Conservation (phyloP, 2,888 invertebrate genomes). For the Epistrophella euchroma region DNA sequence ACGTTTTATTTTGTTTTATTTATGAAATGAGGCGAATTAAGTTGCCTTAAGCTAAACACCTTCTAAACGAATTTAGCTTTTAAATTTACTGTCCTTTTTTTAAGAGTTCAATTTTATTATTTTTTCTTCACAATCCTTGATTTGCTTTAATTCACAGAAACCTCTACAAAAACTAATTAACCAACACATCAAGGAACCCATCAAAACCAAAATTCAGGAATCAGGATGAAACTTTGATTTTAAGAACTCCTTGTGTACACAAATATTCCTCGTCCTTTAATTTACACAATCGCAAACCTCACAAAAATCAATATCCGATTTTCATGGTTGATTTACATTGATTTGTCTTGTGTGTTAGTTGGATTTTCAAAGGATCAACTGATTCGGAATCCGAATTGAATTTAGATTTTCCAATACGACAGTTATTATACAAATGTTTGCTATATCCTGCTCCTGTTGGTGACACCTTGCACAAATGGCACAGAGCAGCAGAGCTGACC, state of each 20-base stretch:
- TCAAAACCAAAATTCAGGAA: slow-evolving; percentile 39
- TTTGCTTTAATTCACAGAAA: neutral
- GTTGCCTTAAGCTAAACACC: neutral
- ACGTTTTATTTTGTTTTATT: too few species aligned
- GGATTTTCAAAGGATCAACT: slow-evolving; percentile 49
- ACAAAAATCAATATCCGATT: slow-evolving; percentile 68
- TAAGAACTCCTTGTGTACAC: neutral
- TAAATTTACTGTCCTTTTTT: neutral
- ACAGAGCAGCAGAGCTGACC: slow-evolving; percentile 32
- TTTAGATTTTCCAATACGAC: slow-evolving; percentile 58
- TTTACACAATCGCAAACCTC: slow-evolving; percentile 27
- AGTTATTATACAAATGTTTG: slow-evolving; percentile 33
- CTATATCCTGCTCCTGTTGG: slow-evolving; percentile 24
- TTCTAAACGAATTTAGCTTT: neutral
- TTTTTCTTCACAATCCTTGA: neutral
- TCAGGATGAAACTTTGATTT: slow-evolving; percentile 8
- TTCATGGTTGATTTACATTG: slow-evolving; percentile 64
- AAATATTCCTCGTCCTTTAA: slow-evolving; percentile 6
- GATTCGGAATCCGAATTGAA: slow-evolving; percentile 52
- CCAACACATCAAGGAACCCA: slow-evolving; percentile 26
- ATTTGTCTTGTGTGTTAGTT: slow-evolving; percentile 24
- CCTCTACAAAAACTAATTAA: slow-evolving; percentile 41
- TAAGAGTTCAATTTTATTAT: neutral
- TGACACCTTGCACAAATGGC: slow-evolving; percentile 48
- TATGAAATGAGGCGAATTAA: neutral